These are phyloP conservation scores for Phortica magna DNA, from an alignment of 2,888 invertebrate species.

Conservation along the genomic window DNA sequence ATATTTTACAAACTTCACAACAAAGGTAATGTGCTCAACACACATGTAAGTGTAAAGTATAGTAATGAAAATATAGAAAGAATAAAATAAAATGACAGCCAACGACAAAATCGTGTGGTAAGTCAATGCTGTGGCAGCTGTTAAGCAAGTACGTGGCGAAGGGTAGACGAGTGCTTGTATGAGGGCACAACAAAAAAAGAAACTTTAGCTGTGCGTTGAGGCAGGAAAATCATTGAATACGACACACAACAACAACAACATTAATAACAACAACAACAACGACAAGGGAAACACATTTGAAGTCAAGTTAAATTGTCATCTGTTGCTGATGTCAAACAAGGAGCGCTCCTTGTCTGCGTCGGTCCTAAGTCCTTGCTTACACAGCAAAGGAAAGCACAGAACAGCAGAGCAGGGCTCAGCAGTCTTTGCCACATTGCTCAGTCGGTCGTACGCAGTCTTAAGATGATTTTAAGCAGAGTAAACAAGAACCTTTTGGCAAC, in stretches of 20 bases:
- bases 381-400: neutral
- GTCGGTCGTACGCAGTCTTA: too few relatives aligned
- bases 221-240: neutral
- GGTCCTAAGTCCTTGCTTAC: too few relatives aligned
- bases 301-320: conserved; percentile 7
- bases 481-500: too few relatives aligned
- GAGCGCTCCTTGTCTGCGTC: neutral
- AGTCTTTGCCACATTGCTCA: too few relatives aligned
- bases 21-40: too few relatives aligned
- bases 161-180: too few relatives aligned
- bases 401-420: too few relatives aligned
- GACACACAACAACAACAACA: neutral
- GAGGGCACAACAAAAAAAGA: too few relatives aligned
- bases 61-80: neutral
- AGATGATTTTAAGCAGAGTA: too few relatives aligned
- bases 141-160: too few relatives aligned
- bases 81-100: neutral
- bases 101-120: neutral
- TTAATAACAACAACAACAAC: neutral
- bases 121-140: neutral
- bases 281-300: neutral
- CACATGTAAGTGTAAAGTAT: too few relatives aligned
- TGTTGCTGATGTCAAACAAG: conserved; percentile 10
- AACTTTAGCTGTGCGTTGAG: neutral
- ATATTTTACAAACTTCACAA: too few relatives aligned